These are phyloP conservation scores for Phylloscopus whistleri DNA, from an alignment of 2,113 vertebrate genomes.

Conservation along the genomic window DNA sequence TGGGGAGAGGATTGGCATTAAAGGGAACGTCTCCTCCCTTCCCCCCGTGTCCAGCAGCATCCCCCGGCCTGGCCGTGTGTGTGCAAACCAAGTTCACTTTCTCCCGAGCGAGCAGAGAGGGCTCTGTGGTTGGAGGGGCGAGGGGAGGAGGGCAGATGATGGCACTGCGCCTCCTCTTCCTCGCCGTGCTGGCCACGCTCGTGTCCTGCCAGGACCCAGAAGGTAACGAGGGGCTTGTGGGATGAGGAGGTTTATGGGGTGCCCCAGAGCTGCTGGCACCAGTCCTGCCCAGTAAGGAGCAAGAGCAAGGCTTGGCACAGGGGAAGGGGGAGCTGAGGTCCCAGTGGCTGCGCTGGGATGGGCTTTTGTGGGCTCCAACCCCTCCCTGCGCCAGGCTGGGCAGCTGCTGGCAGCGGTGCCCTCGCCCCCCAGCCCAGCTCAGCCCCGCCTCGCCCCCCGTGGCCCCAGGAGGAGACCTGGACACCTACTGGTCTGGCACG, in stretches of 20 bases:
- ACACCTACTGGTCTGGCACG: constrained; percentile 82
- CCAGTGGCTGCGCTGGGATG: rapidly evolving
- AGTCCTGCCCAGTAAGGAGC: not conserved
- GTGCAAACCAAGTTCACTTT: constrained; percentile 1
- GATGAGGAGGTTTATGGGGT: not conserved
- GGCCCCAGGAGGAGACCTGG: not conserved
- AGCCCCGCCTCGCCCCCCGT: not conserved
- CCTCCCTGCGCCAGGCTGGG: not conserved
- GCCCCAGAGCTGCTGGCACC: too few species aligned
- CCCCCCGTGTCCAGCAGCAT: not conserved
- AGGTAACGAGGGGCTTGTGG: constrained; percentile 20
- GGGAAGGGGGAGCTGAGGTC: rapidly evolving
- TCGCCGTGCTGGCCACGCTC: not conserved
- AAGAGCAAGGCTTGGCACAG: not conserved
- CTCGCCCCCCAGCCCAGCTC: not conserved
- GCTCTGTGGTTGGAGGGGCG: not conserved
- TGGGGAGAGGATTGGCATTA: constrained; percentile 38
- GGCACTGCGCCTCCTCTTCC: not conserved
- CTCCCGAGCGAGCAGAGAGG: not conserved
- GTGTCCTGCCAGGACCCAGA: not conserved
- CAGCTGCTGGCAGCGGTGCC: not conserved
- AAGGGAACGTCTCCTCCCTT: constrained; percentile 25
- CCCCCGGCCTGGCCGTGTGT: not conserved
- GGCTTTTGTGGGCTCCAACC: not conserved
- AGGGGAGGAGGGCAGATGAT: not conserved